Percentiles rank a stretch among this genome's conserved stretches.
phyloP scores from a whole-genome alignment of 2,888 invertebrate genomes.

The Xylota segnis region DNA sequence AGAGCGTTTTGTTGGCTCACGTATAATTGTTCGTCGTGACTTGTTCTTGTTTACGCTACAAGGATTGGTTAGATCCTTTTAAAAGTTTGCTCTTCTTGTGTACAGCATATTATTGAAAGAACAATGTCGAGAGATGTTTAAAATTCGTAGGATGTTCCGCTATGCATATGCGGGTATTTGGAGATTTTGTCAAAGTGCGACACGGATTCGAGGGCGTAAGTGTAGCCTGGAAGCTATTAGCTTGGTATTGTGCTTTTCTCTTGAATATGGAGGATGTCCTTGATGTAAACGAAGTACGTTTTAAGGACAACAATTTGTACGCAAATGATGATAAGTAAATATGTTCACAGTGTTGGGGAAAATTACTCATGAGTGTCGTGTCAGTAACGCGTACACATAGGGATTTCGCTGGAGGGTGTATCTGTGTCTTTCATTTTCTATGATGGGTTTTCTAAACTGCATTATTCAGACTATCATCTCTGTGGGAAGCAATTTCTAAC shows the following conservation, averaged over 20 bases:
- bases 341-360: not conserved
- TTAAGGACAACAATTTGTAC: conserved; percentile 4
- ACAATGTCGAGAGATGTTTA: conserved; percentile 34
- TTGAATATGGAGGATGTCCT: conserved; percentile 38
- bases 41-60: conserved; percentile 56
- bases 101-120: conserved; percentile 10
- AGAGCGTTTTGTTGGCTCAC: conserved; percentile 55
- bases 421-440: too few species aligned
- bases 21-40: conserved; percentile 62
- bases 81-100: conserved; percentile 19
- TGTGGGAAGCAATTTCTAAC: too few species aligned
- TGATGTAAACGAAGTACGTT: conserved; percentile 28
- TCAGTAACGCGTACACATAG: not conserved
- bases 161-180: not conserved
- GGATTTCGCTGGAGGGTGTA: not conserved
- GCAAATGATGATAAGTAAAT: conserved; percentile 1
- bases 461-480: too few species aligned
- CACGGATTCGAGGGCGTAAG: conserved; percentile 22
- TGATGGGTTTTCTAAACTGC: too few species aligned
- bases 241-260: conserved; percentile 29
- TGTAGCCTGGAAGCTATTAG: conserved; percentile 33
- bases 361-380: conserved; percentile 3
- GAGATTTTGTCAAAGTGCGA: conserved; percentile 35
- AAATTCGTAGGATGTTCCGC: conserved; percentile 14
- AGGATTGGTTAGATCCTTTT: conserved; percentile 55